These are phyloP conservation scores for Halictus ligatus DNA, from an alignment of 2,888 invertebrate species.

Conservation along the genomic window DNA sequence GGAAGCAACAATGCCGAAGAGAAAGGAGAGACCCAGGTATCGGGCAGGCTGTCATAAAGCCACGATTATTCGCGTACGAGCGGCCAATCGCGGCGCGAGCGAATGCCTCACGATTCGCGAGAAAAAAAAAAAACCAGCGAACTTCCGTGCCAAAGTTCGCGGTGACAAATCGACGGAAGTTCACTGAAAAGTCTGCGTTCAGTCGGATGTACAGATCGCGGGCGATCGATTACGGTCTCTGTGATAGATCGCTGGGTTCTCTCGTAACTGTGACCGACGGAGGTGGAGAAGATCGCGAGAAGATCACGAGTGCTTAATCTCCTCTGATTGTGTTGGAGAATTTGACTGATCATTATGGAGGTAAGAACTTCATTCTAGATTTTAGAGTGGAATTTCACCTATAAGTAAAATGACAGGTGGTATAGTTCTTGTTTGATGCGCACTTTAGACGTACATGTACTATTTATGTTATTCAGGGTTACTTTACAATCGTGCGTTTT, in stretches of 20 bases:
- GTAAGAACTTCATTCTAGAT: neutral
- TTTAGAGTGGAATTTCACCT: neutral
- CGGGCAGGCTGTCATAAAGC: constrained; percentile 61
- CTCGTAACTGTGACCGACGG: neutral
- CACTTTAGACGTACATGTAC: neutral
- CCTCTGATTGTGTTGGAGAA: neutral
- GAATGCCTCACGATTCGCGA: constrained; percentile 17
- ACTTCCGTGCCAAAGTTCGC: neutral
- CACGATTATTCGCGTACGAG: constrained; percentile 71
- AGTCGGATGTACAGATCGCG: neutral
- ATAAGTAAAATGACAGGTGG: neutral
- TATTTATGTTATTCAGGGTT: neutral
- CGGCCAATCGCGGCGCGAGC: constrained; percentile 64
- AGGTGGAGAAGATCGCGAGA: neutral
- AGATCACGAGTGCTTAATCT: neutral
- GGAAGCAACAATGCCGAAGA: constrained; percentile 59
- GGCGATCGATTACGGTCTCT: neutral
- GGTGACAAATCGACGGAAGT: neutral
- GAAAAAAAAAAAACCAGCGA: constrained; percentile 17
- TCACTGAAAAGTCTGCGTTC: neutral
- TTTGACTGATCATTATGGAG: neutral
- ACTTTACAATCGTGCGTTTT: neutral
- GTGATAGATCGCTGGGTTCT: neutral
- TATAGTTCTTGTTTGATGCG: neutral
- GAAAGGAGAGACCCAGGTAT: constrained; percentile 66